Conservation (phyloP, 2,888 invertebrate genomes). For the Heliothis peltigera region DNA sequence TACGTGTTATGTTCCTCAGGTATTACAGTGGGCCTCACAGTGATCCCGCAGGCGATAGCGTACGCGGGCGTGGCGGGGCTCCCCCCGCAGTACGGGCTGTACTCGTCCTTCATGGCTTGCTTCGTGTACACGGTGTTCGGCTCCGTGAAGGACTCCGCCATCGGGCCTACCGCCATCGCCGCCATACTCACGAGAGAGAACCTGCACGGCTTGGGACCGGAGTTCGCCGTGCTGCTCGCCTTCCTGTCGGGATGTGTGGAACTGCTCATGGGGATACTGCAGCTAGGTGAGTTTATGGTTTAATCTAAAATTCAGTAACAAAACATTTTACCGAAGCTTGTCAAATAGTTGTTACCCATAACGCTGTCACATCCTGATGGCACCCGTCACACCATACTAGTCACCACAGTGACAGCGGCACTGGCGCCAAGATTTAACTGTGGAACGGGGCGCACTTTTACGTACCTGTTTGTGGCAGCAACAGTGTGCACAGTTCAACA, state of each 20-base stretch:
- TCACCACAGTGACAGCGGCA: no score
- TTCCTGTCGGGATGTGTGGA: slow-evolving; percentile 93
- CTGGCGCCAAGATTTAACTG: no score
- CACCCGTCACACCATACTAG: no score
- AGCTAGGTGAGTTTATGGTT: slow-evolving; percentile 90
- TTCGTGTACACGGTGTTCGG: slow-evolving; percentile 97
- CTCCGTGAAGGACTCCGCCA: slow-evolving; percentile 92
- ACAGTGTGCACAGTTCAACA: slow-evolving; percentile 26
- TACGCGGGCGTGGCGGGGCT: slow-evolving; percentile 95
- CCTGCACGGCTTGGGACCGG: slow-evolving; percentile 92
- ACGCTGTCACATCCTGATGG: no score
- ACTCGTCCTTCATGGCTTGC: slow-evolving; percentile 98
- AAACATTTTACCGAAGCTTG: no score
- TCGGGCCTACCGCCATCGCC: slow-evolving; percentile 96
- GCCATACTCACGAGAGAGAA: slow-evolving; percentile 94
- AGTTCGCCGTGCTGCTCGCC: slow-evolving; percentile 93
- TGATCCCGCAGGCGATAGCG: slow-evolving; percentile 96
- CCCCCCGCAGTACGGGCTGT: slow-evolving; percentile 95
- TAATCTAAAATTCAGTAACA: no score
- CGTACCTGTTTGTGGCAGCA: slow-evolving; percentile 17
- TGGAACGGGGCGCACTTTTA: slow-evolving; percentile 25
- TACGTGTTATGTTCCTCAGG: slow-evolving; percentile 68
- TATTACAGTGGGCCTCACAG: slow-evolving; percentile 93
- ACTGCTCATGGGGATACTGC: slow-evolving; percentile 92
- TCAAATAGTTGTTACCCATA: no score